Evolutionary conservation across 1,140 invertebrate species (phyloP), one percentile per base, ranked within the genome.

Genomic region (Brachionus calyciflorus): DNA sequence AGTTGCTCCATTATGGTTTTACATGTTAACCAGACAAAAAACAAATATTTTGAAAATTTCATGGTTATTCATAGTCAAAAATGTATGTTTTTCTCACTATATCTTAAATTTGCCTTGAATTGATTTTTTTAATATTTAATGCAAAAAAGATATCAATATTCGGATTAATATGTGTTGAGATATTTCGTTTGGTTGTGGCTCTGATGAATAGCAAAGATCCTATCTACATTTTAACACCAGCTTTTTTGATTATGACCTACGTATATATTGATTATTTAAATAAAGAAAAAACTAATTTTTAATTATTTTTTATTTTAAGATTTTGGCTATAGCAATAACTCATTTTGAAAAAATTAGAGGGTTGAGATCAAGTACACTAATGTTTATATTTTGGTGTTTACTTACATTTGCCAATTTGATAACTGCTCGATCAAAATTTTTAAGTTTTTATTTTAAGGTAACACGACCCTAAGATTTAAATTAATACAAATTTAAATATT

Each of bases 1-100:
- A n/a, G 19, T 46, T n/a, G 49, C 49, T 14, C 73, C 73, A n/a
- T 41, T 76, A 41, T 76, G 73, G 73, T 26, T 60, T 51, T 76
- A 76, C 44, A 76, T 76, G 73, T 21, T 76, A n/a, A 76, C 51
- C 14, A 53, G 73, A 12, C 44, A 33, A 14, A 73, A 21, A 10
- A 10, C 46, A 7, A 28, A 37, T 19, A 51, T 7, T n/a, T 28
- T 73, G 3, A 53, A 37, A 73, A 73, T 51, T 40, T 73, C 69
- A 65, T 41, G 37, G 37, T 9, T 65, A 10, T 65, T 46, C n/a
- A 65, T 65, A 14, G 7, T 28, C 4, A 65, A 65, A 65, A 65
- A 65, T 65, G 60, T 65, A 65, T 44, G 21, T 44, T 24, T 41
- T 24, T 24, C 9, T 40, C 26, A 41, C 14, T 57, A 28, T 28